phyloP scores from a whole-genome alignment of 2,888 invertebrate species.

The Phlogophora meticulosa region DNA sequence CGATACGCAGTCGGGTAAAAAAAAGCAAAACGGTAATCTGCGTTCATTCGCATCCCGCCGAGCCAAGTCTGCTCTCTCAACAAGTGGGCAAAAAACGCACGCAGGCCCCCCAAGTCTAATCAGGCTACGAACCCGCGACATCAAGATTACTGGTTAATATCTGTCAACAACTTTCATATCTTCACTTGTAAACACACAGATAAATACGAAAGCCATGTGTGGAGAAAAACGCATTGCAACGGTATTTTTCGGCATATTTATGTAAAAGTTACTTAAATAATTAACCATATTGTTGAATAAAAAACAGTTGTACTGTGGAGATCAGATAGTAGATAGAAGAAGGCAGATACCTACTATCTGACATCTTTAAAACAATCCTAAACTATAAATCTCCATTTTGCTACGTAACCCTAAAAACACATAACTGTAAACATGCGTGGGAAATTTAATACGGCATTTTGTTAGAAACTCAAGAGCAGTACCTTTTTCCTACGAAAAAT shows the following conservation, averaged over 20 bases:
- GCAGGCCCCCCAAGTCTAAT: constrained; percentile 7
- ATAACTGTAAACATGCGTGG: not conserved
- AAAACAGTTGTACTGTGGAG: not conserved
- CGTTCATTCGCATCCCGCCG: not conserved
- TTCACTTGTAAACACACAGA: not conserved
- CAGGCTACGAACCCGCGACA: not conserved
- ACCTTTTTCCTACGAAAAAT: not conserved
- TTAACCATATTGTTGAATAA: not conserved
- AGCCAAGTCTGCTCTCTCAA: not conserved
- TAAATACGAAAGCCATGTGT: not conserved
- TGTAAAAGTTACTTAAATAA: too few species aligned
- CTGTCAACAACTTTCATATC: constrained; percentile 29
- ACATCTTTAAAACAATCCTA: too few species aligned
- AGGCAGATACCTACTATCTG: too few species aligned
- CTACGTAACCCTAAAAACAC: too few species aligned
- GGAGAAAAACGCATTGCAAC: not conserved
- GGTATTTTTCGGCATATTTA: too few species aligned
- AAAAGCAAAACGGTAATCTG: not conserved
- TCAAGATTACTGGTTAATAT: constrained; percentile 19
- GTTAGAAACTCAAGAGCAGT: not conserved
- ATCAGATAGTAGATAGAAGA: too few species aligned
- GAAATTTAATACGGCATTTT: constrained; percentile 4
- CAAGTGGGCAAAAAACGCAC: constrained; percentile 34
- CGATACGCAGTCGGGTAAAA: too few species aligned
- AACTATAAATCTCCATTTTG: too few species aligned